Evolutionary conservation across 2,888 invertebrate genomes (phyloP).

Genomic region (Smittia aterrima): DNA sequence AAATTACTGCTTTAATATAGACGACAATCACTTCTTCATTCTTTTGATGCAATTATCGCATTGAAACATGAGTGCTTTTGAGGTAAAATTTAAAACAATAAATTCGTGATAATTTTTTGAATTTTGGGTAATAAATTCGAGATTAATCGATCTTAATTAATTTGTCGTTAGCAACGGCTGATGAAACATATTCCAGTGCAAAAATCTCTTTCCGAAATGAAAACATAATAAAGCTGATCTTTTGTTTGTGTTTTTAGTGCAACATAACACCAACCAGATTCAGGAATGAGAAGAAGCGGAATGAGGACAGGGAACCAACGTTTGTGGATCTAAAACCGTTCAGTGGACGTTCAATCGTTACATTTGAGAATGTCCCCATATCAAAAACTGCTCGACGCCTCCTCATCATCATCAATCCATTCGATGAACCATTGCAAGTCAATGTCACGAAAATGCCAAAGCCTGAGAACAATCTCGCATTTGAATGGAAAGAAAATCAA

Average conservation of each 20-base stretch:
- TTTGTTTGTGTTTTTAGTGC: conserved; percentile 45
- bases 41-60: too few relatives aligned
- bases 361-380: conserved; percentile 65
- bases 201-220: too few relatives aligned
- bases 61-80: conserved; percentile 51
- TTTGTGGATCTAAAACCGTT: conserved; percentile 64
- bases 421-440: conserved; percentile 54
- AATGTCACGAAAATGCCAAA: conserved; percentile 54
- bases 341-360: conserved; percentile 63
- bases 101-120: conserved; percentile 6
- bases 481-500: conserved; percentile 59
- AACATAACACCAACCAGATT: conserved; percentile 51
- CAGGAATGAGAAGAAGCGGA: conserved; percentile 48
- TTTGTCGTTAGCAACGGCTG: too few relatives aligned
- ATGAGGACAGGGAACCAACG: conserved; percentile 51
- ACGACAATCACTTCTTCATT: too few relatives aligned
- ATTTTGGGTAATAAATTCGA: not conserved
- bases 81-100: conserved; percentile 46
- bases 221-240: too few relatives aligned
- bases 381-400: conserved; percentile 58
- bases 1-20: too few relatives aligned
- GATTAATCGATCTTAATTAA: too few relatives aligned
- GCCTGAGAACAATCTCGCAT: conserved; percentile 58
- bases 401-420: conserved; percentile 62
- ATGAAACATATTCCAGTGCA: too few relatives aligned